phyloP scores from a whole-genome alignment of 2,888 invertebrate genomes.

The Calameuta pallipes region DNA sequence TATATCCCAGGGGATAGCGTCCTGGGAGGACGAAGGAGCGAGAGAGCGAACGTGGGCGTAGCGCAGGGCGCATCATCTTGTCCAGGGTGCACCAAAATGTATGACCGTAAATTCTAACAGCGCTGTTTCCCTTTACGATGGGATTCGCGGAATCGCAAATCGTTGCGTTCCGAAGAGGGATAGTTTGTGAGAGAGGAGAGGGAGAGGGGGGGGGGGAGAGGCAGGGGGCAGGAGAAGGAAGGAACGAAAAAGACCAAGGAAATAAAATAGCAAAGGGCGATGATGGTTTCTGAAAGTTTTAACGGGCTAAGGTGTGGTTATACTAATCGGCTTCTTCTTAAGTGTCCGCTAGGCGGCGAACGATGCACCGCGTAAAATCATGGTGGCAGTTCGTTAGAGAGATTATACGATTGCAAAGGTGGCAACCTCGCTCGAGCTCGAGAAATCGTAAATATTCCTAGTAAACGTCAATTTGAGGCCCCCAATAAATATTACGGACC shows the following conservation, averaged over 20 bases:
- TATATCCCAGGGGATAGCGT: too few relatives aligned
- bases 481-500: neutral
- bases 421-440: neutral
- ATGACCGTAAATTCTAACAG: neutral
- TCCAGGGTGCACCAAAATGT: neutral
- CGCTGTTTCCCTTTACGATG: conserved; percentile 16
- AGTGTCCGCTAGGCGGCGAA: neutral
- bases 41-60: neutral
- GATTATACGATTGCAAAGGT: neutral
- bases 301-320: neutral
- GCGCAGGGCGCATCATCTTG: neutral
- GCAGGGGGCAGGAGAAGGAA: too few relatives aligned
- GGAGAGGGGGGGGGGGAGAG: too few relatives aligned
- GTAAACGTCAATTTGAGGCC: neutral
- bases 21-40: too few relatives aligned
- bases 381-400: neutral
- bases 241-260: neutral
- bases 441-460: neutral
- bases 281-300: neutral
- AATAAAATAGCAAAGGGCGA: neutral
- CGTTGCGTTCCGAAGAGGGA: neutral
- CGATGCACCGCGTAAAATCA: neutral
- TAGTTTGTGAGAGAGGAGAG: too few relatives aligned
- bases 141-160: conserved; percentile 23
- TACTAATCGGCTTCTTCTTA: neutral